Conservation (phyloP, 2,888 invertebrate species). For the Doris montereyensis region DNA sequence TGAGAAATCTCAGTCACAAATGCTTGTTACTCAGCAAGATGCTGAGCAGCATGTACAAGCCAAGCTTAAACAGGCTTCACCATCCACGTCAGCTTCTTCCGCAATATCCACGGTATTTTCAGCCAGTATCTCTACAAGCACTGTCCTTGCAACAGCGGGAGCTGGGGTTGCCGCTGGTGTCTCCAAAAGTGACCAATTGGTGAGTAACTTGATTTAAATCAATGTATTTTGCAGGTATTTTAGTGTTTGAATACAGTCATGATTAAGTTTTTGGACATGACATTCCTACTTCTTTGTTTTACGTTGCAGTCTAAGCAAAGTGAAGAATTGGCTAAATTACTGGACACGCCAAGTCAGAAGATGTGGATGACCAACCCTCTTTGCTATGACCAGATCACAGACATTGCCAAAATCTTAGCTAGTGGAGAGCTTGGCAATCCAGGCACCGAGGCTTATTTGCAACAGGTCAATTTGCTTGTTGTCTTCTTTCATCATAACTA, state of each 20-base stretch:
- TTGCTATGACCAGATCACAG: constrained; percentile 25
- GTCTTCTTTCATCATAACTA: constrained; percentile 26
- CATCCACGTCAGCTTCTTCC: constrained; percentile 8
- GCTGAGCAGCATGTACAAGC: constrained; percentile 61
- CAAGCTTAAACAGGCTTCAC: constrained; percentile 20
- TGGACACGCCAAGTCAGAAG: constrained; percentile 34
- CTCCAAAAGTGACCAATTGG: neutral
- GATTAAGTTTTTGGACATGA: too few species aligned
- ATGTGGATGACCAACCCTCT: constrained; percentile 30
- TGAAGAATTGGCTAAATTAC: constrained; percentile 36
- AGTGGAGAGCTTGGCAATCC: constrained; percentile 38
- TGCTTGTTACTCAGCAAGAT: constrained; percentile 64
- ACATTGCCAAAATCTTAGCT: constrained; percentile 42
- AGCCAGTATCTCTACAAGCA: neutral
- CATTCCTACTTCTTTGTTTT: too few species aligned
- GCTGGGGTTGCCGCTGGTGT: too few species aligned
- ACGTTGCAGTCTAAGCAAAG: constrained; percentile 21
- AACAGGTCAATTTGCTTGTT: constrained; percentile 61
- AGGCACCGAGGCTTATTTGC: constrained; percentile 61
- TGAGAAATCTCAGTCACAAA: constrained; percentile 76
- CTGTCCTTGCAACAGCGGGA: neutral
- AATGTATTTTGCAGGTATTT: too few species aligned
- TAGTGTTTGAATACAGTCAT: too few species aligned
- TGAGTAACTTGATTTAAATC: too few species aligned
- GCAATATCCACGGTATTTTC: neutral